phyloP scores from a whole-genome alignment of 2,797 vertebrate species.

The Cheirogaleus major region DNA sequence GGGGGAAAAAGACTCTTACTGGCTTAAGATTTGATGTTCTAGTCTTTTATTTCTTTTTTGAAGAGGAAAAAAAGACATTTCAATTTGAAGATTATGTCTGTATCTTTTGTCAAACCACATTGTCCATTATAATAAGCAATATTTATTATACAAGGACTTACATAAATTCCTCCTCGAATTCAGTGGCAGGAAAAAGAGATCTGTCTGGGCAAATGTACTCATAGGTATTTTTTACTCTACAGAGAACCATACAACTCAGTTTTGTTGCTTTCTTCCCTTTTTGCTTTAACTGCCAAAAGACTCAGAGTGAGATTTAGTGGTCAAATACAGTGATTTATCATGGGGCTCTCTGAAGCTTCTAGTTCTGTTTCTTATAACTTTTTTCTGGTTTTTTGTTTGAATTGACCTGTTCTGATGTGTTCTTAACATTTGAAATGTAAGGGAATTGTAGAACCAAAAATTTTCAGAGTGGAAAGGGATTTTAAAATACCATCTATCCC shows the following conservation, averaged over 20 bases:
- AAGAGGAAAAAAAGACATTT: slow-evolving; percentile 41
- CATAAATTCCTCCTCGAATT: slow-evolving; percentile 57
- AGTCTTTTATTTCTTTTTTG: background rate
- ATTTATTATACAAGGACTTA: slow-evolving; percentile 15
- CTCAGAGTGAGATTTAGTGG: slow-evolving; percentile 51
- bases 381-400: background rate
- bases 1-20: background rate
- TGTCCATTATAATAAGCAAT: slow-evolving; percentile 8
- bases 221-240: background rate
- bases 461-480: background rate
- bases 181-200: background rate
- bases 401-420: background rate
- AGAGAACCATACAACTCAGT: background rate
- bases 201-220: background rate
- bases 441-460: background rate
- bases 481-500: background rate
- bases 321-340: slow-evolving; percentile 36
- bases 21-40: slow-evolving; percentile 39
- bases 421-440: slow-evolving; percentile 48
- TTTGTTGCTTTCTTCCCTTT: slow-evolving; percentile 43
- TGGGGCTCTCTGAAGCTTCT: slow-evolving; percentile 5
- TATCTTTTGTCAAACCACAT: slow-evolving; percentile 26
- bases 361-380: background rate
- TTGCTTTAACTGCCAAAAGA: slow-evolving; percentile 43
- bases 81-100: background rate